phyloP scores from a whole-genome alignment of 2,113 vertebrate genomes.

The Aythya baeri region DNA sequence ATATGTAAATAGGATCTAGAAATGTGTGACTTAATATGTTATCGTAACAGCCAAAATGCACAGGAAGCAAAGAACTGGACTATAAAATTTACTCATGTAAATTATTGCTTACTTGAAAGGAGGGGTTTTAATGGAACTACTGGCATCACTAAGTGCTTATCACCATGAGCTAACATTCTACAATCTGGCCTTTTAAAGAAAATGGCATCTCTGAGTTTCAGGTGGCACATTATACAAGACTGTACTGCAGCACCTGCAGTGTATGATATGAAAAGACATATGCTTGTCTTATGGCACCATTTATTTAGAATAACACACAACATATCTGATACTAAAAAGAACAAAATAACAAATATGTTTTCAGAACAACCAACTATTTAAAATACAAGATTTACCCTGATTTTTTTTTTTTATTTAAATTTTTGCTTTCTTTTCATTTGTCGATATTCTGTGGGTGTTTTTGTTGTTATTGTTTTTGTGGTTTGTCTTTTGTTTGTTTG shows the following conservation, averaged over 20 bases:
- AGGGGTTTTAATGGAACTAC: slow-evolving; percentile 19
- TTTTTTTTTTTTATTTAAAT: not conserved
- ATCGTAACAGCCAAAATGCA: not conserved
- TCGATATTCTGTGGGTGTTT: not conserved
- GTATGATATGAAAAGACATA: slow-evolving; percentile 45
- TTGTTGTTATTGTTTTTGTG: no score
- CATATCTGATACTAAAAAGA: slow-evolving; percentile 25
- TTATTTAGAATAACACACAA: slow-evolving; percentile 57
- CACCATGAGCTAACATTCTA: not conserved
- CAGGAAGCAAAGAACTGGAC: not conserved
- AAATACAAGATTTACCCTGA: not conserved
- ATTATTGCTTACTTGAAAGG: not conserved
- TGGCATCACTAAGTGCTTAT: slow-evolving; percentile 18
- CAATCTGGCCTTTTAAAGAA: slow-evolving; percentile 28
- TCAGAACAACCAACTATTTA: slow-evolving; percentile 2
- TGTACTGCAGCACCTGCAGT: slow-evolving; percentile 42
- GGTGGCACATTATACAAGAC: slow-evolving; percentile 50
- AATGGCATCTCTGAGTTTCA: slow-evolving; percentile 55
- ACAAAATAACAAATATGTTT: slow-evolving; percentile 39
- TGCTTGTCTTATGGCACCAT: slow-evolving; percentile 56
- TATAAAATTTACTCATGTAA: slow-evolving; percentile 27
- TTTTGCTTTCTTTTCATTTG: not conserved
- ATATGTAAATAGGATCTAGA: not conserved
- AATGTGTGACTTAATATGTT: not conserved
- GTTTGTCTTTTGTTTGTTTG: no score